Conservation (phyloP, 2,797 vertebrate genomes). For the Melanotaenia pygmaea region DNA sequence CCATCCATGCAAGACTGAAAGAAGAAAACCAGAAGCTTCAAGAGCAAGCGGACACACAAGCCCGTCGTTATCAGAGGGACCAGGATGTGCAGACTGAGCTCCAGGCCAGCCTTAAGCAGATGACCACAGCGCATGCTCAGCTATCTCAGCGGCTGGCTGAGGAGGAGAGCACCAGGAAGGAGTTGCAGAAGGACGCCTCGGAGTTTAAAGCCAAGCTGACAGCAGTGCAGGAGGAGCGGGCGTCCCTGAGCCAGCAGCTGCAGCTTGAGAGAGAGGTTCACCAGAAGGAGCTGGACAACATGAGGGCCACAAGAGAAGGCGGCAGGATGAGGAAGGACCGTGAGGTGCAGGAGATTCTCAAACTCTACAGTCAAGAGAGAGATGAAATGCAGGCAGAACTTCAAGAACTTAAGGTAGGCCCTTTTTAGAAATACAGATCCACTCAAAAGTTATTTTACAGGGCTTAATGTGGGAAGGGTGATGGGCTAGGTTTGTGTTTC, state of each 20-base stretch:
- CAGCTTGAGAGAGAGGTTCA: slow-evolving; percentile 90
- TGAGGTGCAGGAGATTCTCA: slow-evolving; percentile 82
- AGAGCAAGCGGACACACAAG: slow-evolving; percentile 74
- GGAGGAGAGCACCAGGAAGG: slow-evolving; percentile 85
- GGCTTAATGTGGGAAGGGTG: too few relatives aligned
- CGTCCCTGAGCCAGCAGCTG: slow-evolving; percentile 83
- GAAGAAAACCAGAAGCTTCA: slow-evolving; percentile 86
- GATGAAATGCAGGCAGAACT: slow-evolving; percentile 84
- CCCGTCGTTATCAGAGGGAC: slow-evolving; percentile 80
- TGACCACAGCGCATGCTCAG: slow-evolving; percentile 83
- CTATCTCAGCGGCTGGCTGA: slow-evolving; percentile 82
- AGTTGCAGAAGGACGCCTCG: slow-evolving; percentile 60
- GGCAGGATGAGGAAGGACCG: slow-evolving; percentile 74
- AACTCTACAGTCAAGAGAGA: slow-evolving; percentile 84
- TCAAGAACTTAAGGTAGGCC: slow-evolving; percentile 85
- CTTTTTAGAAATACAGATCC: not conserved
- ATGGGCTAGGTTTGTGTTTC: too few relatives aligned
- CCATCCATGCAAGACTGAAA: slow-evolving; percentile 79
- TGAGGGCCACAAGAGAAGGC: slow-evolving; percentile 78
- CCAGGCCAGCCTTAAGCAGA: slow-evolving; percentile 85
- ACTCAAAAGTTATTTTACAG: too few relatives aligned
- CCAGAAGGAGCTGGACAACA: slow-evolving; percentile 84
- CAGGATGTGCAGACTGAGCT: slow-evolving; percentile 83
- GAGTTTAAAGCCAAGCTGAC: slow-evolving; percentile 83
- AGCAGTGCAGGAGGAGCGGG: slow-evolving; percentile 81